A percentile compares a stretch with the other conserved stretches of the same genome.
Evolutionary conservation across 2,888 invertebrate species (phyloP).

Genomic region (Nomada ferruginata): DNA sequence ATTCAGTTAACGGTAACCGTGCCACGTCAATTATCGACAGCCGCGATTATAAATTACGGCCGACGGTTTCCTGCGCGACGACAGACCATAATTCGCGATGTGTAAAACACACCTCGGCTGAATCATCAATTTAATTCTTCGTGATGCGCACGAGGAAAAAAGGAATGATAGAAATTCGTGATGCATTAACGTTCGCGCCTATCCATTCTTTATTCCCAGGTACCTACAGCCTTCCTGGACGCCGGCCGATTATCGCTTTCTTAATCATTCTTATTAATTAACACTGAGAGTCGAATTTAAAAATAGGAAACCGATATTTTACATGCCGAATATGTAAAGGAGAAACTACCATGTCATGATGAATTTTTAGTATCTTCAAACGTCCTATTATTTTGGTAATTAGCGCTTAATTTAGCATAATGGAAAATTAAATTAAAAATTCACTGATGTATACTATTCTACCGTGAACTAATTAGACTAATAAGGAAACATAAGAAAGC

Average conservation of each 20-base stretch:
- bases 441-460: background rate
- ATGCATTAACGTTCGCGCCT: constrained; percentile 27
- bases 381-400: no score
- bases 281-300: no score
- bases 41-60: constrained; percentile 65
- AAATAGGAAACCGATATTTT: background rate
- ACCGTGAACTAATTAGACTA: background rate
- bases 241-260: background rate
- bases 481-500: no score
- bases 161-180: constrained; percentile 6
- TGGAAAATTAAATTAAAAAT: no score
- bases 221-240: no score
- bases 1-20: constrained; percentile 59
- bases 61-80: constrained; percentile 45
- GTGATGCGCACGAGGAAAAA: constrained; percentile 29
- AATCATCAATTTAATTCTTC: constrained; percentile 61
- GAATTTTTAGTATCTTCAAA: no score
- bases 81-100: constrained; percentile 55
- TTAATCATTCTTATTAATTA: background rate
- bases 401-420: no score
- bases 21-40: constrained; percentile 68
- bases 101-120: constrained; percentile 52
- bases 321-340: no score
- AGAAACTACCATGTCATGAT: no score
- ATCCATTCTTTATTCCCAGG: background rate